A percentile compares a stretch with the other conserved stretches of the same genome.
Conservation (phyloP, 2,113 vertebrate species). For the Nannospalax galili region DNA sequence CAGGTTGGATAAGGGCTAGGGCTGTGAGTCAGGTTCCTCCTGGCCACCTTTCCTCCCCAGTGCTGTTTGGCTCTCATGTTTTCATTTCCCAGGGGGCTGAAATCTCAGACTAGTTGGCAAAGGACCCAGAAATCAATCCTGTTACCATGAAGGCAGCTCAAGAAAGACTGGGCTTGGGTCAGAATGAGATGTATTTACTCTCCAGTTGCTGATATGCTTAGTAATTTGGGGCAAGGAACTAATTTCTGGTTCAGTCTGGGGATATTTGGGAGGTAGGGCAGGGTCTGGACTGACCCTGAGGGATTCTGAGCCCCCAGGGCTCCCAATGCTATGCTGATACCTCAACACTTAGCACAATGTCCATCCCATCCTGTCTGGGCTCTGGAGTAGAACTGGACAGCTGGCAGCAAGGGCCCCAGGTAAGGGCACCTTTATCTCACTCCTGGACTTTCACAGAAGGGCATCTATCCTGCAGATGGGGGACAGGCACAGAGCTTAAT, state of each 20-base stretch:
- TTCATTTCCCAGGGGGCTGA: not conserved
- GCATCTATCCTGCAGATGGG: not conserved
- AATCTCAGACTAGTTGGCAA: conserved; percentile 16
- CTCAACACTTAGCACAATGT: not conserved
- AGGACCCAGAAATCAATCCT: conserved; percentile 28
- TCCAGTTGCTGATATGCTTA: not conserved
- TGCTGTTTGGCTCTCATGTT: not conserved
- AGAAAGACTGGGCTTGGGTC: not conserved
- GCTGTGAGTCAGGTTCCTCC: not conserved
- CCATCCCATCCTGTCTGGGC: not conserved
- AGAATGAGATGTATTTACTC: not conserved
- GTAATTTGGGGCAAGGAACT: not conserved
- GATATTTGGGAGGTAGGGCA: not conserved
- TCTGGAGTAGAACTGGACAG: not conserved
- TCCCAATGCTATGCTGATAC: not conserved
- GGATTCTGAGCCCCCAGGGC: not conserved
- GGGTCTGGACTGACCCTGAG: not conserved
- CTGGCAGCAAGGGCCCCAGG: not conserved
- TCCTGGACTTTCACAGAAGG: not conserved
- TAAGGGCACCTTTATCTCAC: not conserved
- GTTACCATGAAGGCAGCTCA: not conserved
- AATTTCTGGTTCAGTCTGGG: not conserved
- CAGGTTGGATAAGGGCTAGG: not conserved
- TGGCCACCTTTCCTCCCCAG: not conserved
- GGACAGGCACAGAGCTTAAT: not conserved